Evolutionary conservation across 2,797 vertebrate genomes (phyloP).

Genomic region (Rhincodon typus): DNA sequence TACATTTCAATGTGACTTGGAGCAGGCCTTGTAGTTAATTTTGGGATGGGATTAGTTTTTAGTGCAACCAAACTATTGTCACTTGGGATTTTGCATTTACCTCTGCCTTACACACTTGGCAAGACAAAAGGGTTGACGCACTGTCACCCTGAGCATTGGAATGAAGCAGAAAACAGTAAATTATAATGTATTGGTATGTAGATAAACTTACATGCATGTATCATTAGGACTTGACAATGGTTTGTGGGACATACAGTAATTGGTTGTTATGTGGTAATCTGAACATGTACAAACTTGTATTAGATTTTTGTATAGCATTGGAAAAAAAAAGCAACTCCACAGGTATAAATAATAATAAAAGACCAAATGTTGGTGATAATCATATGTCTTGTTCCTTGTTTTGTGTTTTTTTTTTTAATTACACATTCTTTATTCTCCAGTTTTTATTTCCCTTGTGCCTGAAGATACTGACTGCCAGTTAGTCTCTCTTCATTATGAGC

Average conservation of each 20-base stretch:
- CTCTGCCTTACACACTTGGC: conserved; percentile 20
- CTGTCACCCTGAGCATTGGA: conserved; percentile 26
- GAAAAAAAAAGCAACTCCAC: conserved; percentile 27
- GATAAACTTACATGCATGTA: conserved; percentile 36
- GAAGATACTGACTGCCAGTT: background rate
- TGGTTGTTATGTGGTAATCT: conserved; percentile 38
- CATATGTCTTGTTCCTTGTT: conserved; percentile 41
- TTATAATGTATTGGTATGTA: conserved; percentile 36
- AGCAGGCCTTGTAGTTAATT: background rate
- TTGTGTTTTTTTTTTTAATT: background rate
- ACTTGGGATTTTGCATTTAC: conserved; percentile 33
- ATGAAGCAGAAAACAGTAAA: conserved; percentile 34
- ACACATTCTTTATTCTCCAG: background rate
- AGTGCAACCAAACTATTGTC: background rate
- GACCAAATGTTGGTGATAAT: conserved; percentile 46
- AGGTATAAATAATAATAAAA: conserved; percentile 39
- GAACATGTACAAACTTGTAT: conserved; percentile 36
- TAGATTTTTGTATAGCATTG: conserved; percentile 36
- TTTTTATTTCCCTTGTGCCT: background rate
- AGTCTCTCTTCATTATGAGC: background rate
- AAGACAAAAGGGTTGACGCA: conserved; percentile 6
- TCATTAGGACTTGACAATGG: conserved; percentile 37
- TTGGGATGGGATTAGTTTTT: background rate
- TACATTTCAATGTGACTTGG: conserved; percentile 33
- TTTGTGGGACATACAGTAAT: conserved; percentile 38